These are phyloP conservation scores for Odontesthes bonariensis DNA, from an alignment of 2,113 vertebrate genomes.

Conservation along the genomic window DNA sequence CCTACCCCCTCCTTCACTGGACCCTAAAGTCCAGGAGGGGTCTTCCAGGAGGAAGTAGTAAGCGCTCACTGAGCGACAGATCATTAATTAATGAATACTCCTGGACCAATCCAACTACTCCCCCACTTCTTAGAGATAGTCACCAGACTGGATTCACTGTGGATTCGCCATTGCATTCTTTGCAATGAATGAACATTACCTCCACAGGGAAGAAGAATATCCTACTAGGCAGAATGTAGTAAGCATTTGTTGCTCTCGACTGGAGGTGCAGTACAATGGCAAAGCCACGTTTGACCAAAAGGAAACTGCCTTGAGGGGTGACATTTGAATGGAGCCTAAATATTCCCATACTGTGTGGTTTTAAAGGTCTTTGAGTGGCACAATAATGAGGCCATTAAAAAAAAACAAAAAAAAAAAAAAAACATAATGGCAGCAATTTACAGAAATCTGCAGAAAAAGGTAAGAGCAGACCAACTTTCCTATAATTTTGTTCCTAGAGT, in stretches of 20 bases:
- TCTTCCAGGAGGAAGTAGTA: too few species aligned
- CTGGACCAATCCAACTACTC: too few species aligned
- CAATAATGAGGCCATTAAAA: constrained; percentile 58
- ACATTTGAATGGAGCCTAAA: constrained; percentile 45
- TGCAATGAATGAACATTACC: too few species aligned
- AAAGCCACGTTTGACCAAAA: constrained; percentile 5
- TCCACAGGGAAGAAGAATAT: background rate
- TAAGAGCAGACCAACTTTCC: background rate
- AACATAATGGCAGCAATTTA: background rate
- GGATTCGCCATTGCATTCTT: too few species aligned
- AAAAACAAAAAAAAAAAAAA: constrained; percentile 8
- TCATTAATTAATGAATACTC: too few species aligned
- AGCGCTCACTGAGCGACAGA: too few species aligned
- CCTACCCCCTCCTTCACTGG: too few species aligned
- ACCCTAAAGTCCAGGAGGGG: too few species aligned
- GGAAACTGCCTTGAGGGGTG: constrained; percentile 5
- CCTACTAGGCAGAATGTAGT: background rate
- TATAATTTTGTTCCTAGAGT: constrained; percentile 26
- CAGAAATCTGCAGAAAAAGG: background rate
- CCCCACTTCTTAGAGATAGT: too few species aligned
- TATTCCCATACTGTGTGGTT: background rate
- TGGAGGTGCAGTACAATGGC: background rate
- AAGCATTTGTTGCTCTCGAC: background rate
- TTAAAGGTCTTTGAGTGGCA: constrained; percentile 29
- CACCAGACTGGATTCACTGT: too few species aligned